Conservation (phyloP, 2,888 invertebrate species). For the Anorthoa munda region DNA sequence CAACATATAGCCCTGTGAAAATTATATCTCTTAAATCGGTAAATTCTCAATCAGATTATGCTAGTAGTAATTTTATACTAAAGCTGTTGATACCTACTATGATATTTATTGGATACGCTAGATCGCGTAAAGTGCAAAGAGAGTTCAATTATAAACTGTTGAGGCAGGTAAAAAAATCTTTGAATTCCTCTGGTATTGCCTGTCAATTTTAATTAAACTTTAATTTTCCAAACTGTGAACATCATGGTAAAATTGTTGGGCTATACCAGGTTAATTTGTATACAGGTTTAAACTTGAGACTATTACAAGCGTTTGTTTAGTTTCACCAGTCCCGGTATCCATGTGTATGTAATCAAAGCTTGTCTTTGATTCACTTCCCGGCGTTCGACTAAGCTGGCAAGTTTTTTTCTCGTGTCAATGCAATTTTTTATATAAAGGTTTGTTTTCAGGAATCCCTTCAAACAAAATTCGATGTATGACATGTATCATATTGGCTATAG, state of each 20-base stretch:
- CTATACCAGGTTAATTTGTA: neutral
- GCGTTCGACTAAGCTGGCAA: too few relatives aligned
- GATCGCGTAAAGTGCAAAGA: neutral
- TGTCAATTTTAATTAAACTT: neutral
- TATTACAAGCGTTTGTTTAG: too few relatives aligned
- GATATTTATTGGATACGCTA: slow-evolving; percentile 23
- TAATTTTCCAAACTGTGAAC: neutral
- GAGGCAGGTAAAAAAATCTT: neutral
- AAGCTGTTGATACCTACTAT: slow-evolving; percentile 1
- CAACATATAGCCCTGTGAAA: neutral
- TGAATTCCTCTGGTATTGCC: neutral
- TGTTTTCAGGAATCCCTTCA: too few relatives aligned
- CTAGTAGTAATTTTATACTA: slow-evolving; percentile 4
- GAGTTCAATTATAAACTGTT: neutral
- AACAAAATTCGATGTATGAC: too few relatives aligned
- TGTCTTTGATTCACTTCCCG: too few relatives aligned
- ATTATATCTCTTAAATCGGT: neutral
- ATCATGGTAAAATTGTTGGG: neutral
- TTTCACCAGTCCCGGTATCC: too few relatives aligned
- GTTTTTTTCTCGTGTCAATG: too few relatives aligned
- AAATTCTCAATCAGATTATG: neutral
- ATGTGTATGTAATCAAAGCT: too few relatives aligned
- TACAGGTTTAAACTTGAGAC: neutral
- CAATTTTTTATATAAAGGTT: too few relatives aligned
- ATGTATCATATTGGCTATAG: too few relatives aligned